Conservation (phyloP, 2,888 invertebrate species). For the Ctenicera cuprea region DNA sequence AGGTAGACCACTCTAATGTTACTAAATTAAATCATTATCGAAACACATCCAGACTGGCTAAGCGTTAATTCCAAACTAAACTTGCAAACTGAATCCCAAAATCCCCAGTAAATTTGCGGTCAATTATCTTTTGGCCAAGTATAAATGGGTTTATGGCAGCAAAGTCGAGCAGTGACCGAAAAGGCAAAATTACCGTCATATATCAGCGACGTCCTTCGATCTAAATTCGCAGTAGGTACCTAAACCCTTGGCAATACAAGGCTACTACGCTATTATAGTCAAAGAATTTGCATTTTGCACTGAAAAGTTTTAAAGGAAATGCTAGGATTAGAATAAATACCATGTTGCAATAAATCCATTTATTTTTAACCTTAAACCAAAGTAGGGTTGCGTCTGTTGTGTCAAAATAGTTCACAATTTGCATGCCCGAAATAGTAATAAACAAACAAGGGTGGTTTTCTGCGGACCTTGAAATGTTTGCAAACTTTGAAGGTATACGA, state of each 20-base stretch:
- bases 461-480: constrained; percentile 55
- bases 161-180: constrained; percentile 68
- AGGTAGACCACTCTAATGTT: constrained; percentile 3
- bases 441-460: constrained; percentile 48
- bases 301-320: constrained; percentile 35
- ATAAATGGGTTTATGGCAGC: constrained; percentile 72
- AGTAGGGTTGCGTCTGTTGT: constrained; percentile 52
- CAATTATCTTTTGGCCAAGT: constrained; percentile 72
- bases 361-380: constrained; percentile 55
- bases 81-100: constrained; percentile 68
- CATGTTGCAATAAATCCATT: constrained; percentile 60
- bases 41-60: constrained; percentile 48
- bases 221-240: constrained; percentile 62
- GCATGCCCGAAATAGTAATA: constrained; percentile 48
- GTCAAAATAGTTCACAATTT: constrained; percentile 47
- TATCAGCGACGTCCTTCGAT: constrained; percentile 66
- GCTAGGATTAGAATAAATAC: background rate
- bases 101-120: constrained; percentile 72
- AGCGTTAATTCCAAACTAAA: constrained; percentile 66
- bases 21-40: constrained; percentile 50
- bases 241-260: constrained; percentile 53
- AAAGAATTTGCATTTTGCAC: constrained; percentile 53
- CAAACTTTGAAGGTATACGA: constrained; percentile 46
- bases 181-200: constrained; percentile 69
- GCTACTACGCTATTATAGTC: constrained; percentile 36